Evolutionary conservation across 2,113 vertebrate species (phyloP).

Genomic region (Ellobius talpinus): DNA sequence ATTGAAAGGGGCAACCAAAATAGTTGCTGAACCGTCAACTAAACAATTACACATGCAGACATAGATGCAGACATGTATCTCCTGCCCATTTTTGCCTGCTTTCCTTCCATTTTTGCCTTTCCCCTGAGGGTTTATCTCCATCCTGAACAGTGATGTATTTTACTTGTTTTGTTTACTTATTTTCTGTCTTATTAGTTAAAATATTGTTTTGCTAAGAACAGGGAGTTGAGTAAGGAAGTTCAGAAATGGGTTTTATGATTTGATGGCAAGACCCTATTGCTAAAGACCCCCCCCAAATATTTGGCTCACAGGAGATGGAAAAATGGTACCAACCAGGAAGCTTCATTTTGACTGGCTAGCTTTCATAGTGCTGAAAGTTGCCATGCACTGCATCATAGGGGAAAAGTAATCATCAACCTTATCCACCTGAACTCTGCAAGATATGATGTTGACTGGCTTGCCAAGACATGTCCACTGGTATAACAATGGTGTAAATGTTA

Average conservation of each 20-base stretch:
- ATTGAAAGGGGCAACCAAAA: not conserved
- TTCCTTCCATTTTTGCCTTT: not conserved
- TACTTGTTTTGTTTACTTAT: slow-evolving; percentile 17
- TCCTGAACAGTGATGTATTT: not conserved
- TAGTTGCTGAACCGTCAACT: slow-evolving; percentile 22
- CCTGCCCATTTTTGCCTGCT: not conserved
- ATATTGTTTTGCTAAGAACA: not conserved
- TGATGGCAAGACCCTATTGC: not conserved
- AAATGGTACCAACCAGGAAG: not conserved
- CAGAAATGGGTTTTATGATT: slow-evolving; percentile 36
- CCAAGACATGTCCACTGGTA: not conserved
- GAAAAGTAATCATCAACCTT: not conserved
- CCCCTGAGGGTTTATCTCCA: slow-evolving; percentile 6
- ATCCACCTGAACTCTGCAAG: not conserved
- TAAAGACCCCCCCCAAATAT: not conserved
- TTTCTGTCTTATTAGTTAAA: slow-evolving; percentile 5
- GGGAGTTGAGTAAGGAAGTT: not conserved
- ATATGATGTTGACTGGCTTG: not conserved
- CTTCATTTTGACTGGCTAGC: not conserved
- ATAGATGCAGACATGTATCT: not conserved
- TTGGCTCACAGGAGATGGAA: not conserved
- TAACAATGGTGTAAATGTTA: not conserved
- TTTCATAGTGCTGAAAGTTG: not conserved
- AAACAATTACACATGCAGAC: not conserved
- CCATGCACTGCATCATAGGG: not conserved